Conservation (phyloP, 1,140 invertebrate species). For the Aphaenogaster floridana region DNA sequence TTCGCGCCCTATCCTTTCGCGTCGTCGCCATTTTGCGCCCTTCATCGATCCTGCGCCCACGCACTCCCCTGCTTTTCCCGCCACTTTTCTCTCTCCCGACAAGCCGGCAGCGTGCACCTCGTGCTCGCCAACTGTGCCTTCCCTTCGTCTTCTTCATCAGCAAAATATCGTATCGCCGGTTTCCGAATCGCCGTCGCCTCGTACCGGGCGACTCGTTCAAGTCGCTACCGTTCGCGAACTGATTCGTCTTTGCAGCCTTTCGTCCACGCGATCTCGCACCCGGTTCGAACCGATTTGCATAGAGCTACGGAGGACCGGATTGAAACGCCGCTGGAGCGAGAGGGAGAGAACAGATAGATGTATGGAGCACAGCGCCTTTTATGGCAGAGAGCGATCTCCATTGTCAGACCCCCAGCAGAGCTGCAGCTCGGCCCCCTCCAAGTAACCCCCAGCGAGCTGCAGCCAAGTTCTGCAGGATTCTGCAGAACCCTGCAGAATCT, state of each 20-base stretch:
- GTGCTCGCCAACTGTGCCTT: neutral
- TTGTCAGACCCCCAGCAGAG: conserved; percentile 85
- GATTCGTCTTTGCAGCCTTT: conserved; percentile 57
- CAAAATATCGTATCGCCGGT: conserved; percentile 26
- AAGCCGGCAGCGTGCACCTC: conserved; percentile 31
- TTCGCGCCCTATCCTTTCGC: conserved; percentile 62
- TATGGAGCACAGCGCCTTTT: conserved; percentile 68
- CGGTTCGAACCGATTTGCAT: conserved; percentile 83
- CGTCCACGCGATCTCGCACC: conserved; percentile 54
- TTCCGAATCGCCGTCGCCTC: neutral
- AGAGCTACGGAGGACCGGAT: conserved; percentile 80
- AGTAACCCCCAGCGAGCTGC: conserved; percentile 56
- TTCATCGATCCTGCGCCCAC: conserved; percentile 83
- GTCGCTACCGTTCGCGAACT: conserved; percentile 66
- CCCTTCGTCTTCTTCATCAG: conserved; percentile 9
- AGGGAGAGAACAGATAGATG: conserved; percentile 48
- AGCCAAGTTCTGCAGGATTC: conserved; percentile 70
- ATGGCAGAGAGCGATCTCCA: conserved; percentile 76
- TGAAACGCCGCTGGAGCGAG: conserved; percentile 79
- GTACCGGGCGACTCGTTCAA: conserved; percentile 22
- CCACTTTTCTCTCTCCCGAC: conserved; percentile 74
- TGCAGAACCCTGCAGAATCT: conserved; percentile 65
- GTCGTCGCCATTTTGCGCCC: conserved; percentile 81
- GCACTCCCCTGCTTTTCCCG: conserved; percentile 80
- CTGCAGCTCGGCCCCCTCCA: conserved; percentile 77